Evolutionary conservation across 2,797 vertebrate genomes (phyloP), one percentile per base, ranked within the genome.

Genomic region (Betta splendens): DNA sequence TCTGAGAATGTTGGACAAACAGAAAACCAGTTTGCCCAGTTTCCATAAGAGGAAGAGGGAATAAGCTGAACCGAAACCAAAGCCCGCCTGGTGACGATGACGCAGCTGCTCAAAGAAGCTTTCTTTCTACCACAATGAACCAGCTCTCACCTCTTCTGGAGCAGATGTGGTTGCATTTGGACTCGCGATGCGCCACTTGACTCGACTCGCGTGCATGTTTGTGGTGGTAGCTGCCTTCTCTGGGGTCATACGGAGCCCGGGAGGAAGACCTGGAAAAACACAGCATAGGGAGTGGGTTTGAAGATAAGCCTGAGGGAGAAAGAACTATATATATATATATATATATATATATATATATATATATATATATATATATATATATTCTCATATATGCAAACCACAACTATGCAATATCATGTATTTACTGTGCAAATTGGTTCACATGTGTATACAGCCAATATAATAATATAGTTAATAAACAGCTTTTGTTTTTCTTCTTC

Each of bases 111-210:
- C 10, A n/a, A 11, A 20, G n/a, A 16, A 62, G 39, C 39, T 22
- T 39, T 39, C 2, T 3, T 20, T 47, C 51, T 9, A 42, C 8
- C 25, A 1, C 21, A 10, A 15, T 2, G 38, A 52, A 35, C 16
- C 13, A 2, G 38, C 81, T 10, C 26, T 16, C 32, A 92, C 92
- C 92, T 86, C 91, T 91, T 53, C 87, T 85, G 46, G 92, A 93
- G 69, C 91, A 93, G 5, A 92, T 63, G 67, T 92, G 3, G 0
- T 75, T 63, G 45, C 92, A 93, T 21, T 72, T 87, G 51, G 91
- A 92, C 5, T 68, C 72, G 0, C 43, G 49, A 15, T 35, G 61
- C 40, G 86, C 77, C 35, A 25, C 71, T 37, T 50, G 72, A 9
- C 75, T 63, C 28, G 3, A 25, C 2, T 82, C 82, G 23, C 76